phyloP scores from a whole-genome alignment of 1,140 invertebrate species.

The Sycobia sp. region DNA sequence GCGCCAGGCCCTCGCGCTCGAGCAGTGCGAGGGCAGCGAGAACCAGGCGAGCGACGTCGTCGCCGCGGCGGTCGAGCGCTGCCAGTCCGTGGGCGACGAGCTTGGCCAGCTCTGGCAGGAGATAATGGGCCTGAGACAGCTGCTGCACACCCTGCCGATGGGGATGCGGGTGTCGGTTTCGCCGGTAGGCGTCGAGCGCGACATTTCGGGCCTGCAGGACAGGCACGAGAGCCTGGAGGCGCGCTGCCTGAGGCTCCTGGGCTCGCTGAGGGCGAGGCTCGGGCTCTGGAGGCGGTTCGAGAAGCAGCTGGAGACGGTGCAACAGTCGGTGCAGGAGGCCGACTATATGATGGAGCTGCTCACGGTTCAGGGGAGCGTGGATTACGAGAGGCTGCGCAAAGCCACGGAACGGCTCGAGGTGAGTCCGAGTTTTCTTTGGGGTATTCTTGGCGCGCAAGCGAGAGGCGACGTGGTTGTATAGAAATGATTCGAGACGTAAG shows the following conservation, averaged over 20 bases:
- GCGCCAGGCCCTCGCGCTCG: slow-evolving; percentile 67
- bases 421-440: slow-evolving; percentile 55
- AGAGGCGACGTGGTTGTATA: no score
- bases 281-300: slow-evolving; percentile 77
- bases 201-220: slow-evolving; percentile 76
- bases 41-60: slow-evolving; percentile 74
- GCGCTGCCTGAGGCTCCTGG: slow-evolving; percentile 69
- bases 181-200: slow-evolving; percentile 73
- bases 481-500: no score
- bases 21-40: slow-evolving; percentile 73
- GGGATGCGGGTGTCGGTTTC: slow-evolving; percentile 74
- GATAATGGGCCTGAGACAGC: slow-evolving; percentile 73
- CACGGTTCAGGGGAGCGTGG: slow-evolving; percentile 78
- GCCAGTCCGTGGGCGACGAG: slow-evolving; percentile 69
- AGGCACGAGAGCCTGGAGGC: slow-evolving; percentile 72
- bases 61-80: slow-evolving; percentile 71
- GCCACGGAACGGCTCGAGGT: slow-evolving; percentile 81
- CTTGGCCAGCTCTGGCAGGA: slow-evolving; percentile 74
- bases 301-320: slow-evolving; percentile 75
- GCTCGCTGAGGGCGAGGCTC: slow-evolving; percentile 68
- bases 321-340: slow-evolving; percentile 78
- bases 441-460: no score
- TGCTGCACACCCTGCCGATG: slow-evolving; percentile 76
- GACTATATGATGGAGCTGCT: slow-evolving; percentile 85
- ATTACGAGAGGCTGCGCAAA: slow-evolving; percentile 79